A percentile compares a stretch with the other conserved stretches of the same genome.
Evolutionary conservation across 2,888 invertebrate genomes (phyloP).

Genomic region (Torymus tubicola): DNA sequence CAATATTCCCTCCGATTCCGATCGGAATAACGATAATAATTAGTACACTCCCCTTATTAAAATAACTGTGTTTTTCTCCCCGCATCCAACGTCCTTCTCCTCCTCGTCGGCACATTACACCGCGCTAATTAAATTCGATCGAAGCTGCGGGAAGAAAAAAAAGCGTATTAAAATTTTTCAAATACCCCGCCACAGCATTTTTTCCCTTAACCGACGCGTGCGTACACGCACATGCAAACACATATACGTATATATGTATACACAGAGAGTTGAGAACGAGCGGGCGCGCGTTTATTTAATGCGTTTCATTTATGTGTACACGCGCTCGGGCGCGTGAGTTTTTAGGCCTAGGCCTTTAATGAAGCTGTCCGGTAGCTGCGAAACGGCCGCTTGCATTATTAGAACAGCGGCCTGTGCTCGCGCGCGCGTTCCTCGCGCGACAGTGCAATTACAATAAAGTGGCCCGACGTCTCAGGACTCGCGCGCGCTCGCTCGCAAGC

Average conservation of each 20-base stretch:
- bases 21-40: constrained; percentile 36
- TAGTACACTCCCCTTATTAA: not conserved
- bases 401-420: constrained; percentile 51
- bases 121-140: constrained; percentile 28
- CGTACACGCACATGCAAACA: too few species aligned
- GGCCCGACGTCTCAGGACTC: constrained; percentile 58
- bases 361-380: constrained; percentile 64
- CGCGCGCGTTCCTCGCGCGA: constrained; percentile 61
- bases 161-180: constrained; percentile 17
- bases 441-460: constrained; percentile 72
- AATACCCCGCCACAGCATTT: constrained; percentile 6
- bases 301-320: constrained; percentile 43
- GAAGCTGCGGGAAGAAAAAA: not conserved
- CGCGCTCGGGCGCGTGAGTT: constrained; percentile 5
- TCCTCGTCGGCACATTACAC: too few species aligned
- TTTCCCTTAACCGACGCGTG: not conserved
- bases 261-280: too few species aligned
- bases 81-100: too few species aligned
- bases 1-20: not conserved
- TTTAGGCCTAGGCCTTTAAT: constrained; percentile 61
- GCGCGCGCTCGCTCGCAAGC: constrained; percentile 40
- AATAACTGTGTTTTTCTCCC: not conserved
- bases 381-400: constrained; percentile 60
- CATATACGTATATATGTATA: too few species aligned
- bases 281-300: constrained; percentile 38